Conservation (phyloP, 2,113 vertebrate species). For the Pollimyrus isidori region DNA sequence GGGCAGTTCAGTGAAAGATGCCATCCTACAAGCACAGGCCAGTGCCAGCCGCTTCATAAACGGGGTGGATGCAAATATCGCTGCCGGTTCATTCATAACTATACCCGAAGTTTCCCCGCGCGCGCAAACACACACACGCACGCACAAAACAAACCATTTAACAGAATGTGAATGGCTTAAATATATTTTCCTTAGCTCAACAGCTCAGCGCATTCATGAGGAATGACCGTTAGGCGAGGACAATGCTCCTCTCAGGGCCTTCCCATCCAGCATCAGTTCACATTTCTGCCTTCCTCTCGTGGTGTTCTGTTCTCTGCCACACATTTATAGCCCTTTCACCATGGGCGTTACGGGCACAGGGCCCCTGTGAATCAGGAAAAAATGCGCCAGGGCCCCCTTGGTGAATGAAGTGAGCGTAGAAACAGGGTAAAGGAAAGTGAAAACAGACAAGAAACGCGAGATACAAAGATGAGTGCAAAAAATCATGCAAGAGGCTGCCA, state of each 20-base stretch:
- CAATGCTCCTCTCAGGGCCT: slow-evolving; percentile 31
- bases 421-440: not conserved
- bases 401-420: not conserved
- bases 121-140: slow-evolving; percentile 1
- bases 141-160: slow-evolving; percentile 40
- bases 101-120: slow-evolving; percentile 36
- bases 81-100: slow-evolving; percentile 54
- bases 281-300: slow-evolving; percentile 26
- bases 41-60: slow-evolving; percentile 56
- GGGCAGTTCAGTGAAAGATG: slow-evolving; percentile 51
- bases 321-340: not conserved
- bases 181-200: slow-evolving; percentile 38
- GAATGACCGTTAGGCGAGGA: slow-evolving; percentile 43
- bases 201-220: slow-evolving; percentile 45
- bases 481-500: not conserved
- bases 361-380: not conserved
- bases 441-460: not conserved
- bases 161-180: slow-evolving; percentile 37
- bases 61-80: slow-evolving; percentile 44
- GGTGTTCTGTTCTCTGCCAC: not conserved
- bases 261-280: slow-evolving; percentile 43
- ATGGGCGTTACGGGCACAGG: not conserved
- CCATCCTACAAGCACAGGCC: slow-evolving; percentile 38
- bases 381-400: too few relatives aligned
- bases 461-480: not conserved